These are phyloP conservation scores for Sterrhoptilus dennistouni DNA, from an alignment of 2,113 vertebrate genomes.

Conservation along the genomic window DNA sequence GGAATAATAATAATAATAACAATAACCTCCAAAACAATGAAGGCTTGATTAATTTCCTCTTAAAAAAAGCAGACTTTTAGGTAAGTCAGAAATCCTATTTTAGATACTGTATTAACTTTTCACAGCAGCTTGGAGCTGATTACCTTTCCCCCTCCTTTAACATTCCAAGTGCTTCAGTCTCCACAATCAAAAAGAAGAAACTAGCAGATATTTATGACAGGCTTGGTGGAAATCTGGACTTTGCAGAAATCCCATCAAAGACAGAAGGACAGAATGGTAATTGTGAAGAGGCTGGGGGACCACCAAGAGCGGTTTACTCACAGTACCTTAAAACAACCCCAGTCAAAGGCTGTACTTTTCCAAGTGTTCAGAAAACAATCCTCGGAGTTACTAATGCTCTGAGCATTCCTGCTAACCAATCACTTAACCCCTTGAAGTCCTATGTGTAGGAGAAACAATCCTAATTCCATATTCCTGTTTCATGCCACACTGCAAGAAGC, in stretches of 20 bases:
- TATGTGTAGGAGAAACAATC: neutral
- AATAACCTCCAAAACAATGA: neutral
- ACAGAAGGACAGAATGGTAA: neutral
- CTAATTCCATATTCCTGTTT: neutral
- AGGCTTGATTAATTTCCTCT: neutral
- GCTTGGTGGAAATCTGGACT: neutral
- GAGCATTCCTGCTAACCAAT: neutral
- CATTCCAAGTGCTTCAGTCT: neutral
- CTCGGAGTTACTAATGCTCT: neutral
- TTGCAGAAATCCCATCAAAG: neutral
- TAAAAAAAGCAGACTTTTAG: neutral
- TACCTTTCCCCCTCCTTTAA: neutral
- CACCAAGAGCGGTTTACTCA: neutral
- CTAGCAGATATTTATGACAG: neutral
- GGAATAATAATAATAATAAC: neutral
- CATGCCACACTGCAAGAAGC: neutral
- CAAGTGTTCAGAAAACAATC: neutral
- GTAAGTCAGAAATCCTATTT: neutral
- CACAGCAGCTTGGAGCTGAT: neutral
- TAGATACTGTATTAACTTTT: neutral
- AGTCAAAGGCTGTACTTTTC: neutral
- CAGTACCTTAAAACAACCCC: neutral
- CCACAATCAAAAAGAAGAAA: neutral
- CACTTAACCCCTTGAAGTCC: neutral
- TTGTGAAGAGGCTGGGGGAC: neutral